phyloP scores from a whole-genome alignment of 2,888 invertebrate species.

The Mayetiola destructor region DNA sequence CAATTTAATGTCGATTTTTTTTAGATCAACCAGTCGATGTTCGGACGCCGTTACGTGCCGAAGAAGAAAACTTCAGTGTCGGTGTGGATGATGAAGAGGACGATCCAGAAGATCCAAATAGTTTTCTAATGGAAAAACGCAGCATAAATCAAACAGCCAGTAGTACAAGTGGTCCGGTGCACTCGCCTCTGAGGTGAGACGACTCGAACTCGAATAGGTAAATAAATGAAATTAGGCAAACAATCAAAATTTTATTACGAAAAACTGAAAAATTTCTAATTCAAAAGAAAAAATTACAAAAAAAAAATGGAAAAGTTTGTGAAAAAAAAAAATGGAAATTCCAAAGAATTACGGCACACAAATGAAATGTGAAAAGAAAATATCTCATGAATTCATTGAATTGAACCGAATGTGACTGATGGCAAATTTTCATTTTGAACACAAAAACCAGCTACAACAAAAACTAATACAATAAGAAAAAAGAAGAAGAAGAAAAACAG shows the following conservation, averaged over 20 bases:
- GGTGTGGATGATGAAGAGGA: constrained; percentile 23
- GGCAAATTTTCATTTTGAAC: no score
- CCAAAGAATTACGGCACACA: not conserved
- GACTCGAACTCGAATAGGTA: constrained; percentile 26
- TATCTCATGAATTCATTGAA: no score
- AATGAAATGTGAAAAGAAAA: constrained; percentile 1
- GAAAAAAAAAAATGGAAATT: not conserved
- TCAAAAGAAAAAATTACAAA: not conserved
- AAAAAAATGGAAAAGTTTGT: not conserved
- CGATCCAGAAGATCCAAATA: constrained; percentile 20
- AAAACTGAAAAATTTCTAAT: not conserved
- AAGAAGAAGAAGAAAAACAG: no score
- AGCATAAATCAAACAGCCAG: constrained; percentile 19
- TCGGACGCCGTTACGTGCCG: constrained; percentile 30
- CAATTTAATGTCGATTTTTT: not conserved
- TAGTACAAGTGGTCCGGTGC: constrained; percentile 20
- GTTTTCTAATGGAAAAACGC: constrained; percentile 24
- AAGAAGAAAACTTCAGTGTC: constrained; percentile 29
- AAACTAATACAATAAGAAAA: not conserved
- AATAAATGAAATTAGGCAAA: constrained; percentile 20
- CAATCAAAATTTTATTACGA: constrained; percentile 14
- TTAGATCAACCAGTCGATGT: constrained; percentile 26
- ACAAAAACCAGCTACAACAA: no score
- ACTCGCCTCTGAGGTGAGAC: constrained; percentile 33
- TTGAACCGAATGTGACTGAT: no score